Base-by-base conservation (phyloP, 53 echinoderm and acorn worm species). In the Actinopyga echinites region DNA sequence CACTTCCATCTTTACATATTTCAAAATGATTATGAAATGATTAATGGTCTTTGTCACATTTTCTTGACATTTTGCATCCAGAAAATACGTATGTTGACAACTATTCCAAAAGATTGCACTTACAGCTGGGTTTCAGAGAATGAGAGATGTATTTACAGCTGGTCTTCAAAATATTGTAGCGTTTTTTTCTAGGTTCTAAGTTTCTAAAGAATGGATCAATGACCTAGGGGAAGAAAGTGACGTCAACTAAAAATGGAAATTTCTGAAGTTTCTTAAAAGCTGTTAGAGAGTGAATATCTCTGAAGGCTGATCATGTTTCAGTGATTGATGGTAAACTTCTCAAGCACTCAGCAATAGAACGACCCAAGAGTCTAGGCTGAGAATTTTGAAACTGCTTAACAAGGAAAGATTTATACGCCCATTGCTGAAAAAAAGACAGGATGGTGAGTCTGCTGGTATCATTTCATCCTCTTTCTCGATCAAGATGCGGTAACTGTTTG, bases 161-260 rank as follows among this genome's bases (percentile, higher is more conserved):
- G 4, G 13, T 49, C 17, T 1, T 49, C 17, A 15, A 1, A 40
- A 40, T 17, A 2, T 49, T 49, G 17, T 15, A 17, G 49, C 10
- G 40, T 40, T 49, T 49, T 49, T 49, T 49, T 49, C 49, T 49
- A 2, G 15, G 2, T 15, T 2, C 17, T 15, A 49, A 40, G 44
- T 71, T 71, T 24, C 25, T 71, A 71, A 71, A 40, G 44, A 25
- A 71, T 23, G 44, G 44, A 71, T 71, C 71, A 71, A 71, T 71
- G 71, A 71, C 71, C 71, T 71, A 13, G n/a, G 37, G 38, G 45
- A 36, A 71, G 5, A 9, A 71, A 21, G 71, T 71, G 71, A 71
- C 71, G 71, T 71, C 71, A 71, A 40, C 20, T 25, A 20, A 23
- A 22, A 20, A 44, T 9, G 8, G 10, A 40, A 71, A 25, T 44